Evolutionary conservation across 1,140 invertebrate species (phyloP).

Genomic region (Camponotus pennsylvanicus): DNA sequence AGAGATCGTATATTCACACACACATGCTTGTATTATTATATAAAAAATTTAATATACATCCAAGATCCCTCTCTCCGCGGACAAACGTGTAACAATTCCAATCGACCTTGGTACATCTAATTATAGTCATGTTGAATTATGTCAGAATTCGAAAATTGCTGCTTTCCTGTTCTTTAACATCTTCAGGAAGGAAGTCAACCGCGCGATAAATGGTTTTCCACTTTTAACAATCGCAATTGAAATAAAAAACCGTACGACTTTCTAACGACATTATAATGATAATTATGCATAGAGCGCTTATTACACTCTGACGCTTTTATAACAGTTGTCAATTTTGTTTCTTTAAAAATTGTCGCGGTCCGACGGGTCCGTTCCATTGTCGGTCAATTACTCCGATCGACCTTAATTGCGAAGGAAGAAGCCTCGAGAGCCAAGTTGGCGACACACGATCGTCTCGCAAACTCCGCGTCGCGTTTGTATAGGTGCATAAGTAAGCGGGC

Average conservation of each 20-base stretch:
- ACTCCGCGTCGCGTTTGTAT: neutral
- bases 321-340: slow-evolving; percentile 18
- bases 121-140: neutral
- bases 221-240: too few species aligned
- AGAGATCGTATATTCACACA: neutral
- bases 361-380: neutral
- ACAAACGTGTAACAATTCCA: neutral
- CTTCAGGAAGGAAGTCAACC: neutral
- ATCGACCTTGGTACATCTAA: neutral
- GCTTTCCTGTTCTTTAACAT: neutral
- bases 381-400: slow-evolving; percentile 21
- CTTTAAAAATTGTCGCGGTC: neutral
- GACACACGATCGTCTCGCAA: neutral
- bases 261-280: slow-evolving; percentile 27
- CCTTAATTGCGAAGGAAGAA: slow-evolving; percentile 34
- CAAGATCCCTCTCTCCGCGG: neutral
- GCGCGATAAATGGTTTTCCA: slow-evolving; percentile 7
- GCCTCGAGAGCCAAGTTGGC: neutral
- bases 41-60: neutral
- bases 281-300: neutral
- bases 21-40: neutral
- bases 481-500: neutral
- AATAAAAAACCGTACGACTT: neutral
- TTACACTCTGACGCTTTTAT: neutral
- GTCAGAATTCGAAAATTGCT: neutral